These are phyloP conservation scores for Agrotis puta DNA, from an alignment of 2,888 invertebrate species.

Conservation along the genomic window DNA sequence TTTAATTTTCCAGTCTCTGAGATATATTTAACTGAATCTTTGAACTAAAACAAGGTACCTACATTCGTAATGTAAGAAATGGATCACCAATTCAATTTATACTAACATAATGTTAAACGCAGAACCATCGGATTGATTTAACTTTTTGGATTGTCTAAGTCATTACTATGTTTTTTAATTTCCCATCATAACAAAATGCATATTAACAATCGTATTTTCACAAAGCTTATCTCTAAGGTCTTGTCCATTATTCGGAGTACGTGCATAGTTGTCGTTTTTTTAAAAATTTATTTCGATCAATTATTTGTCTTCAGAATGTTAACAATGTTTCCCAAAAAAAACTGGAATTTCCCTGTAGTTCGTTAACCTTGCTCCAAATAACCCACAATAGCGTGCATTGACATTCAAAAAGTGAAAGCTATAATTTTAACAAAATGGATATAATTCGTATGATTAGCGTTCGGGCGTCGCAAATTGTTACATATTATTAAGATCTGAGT, in stretches of 20 bases:
- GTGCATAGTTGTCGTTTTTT: background rate
- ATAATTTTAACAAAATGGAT: slow-evolving; percentile 55
- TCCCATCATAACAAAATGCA: no score
- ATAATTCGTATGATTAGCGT: slow-evolving; percentile 65
- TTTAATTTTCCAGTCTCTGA: slow-evolving; percentile 22
- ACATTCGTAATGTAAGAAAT: background rate
- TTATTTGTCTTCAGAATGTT: no score
- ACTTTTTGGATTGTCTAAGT: no score
- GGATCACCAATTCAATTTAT: no score
- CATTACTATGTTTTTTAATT: no score
- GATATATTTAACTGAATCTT: slow-evolving; percentile 16
- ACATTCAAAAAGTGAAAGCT: slow-evolving; percentile 66
- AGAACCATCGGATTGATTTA: no score
- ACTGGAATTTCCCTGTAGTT: slow-evolving; percentile 28
- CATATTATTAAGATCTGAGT: slow-evolving; percentile 67
- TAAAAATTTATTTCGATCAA: background rate
- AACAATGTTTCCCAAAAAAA: no score
- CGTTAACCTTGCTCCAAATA: slow-evolving; percentile 60
- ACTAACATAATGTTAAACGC: no score
- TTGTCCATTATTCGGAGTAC: no score
- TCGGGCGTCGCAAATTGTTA: slow-evolving; percentile 66
- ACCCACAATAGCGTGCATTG: slow-evolving; percentile 64
- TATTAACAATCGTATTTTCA: no score
- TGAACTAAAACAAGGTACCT: background rate
- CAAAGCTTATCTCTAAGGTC: no score